Conservation (phyloP, 2,797 vertebrate genomes). For the Sternarchorhynchus goeldii region DNA sequence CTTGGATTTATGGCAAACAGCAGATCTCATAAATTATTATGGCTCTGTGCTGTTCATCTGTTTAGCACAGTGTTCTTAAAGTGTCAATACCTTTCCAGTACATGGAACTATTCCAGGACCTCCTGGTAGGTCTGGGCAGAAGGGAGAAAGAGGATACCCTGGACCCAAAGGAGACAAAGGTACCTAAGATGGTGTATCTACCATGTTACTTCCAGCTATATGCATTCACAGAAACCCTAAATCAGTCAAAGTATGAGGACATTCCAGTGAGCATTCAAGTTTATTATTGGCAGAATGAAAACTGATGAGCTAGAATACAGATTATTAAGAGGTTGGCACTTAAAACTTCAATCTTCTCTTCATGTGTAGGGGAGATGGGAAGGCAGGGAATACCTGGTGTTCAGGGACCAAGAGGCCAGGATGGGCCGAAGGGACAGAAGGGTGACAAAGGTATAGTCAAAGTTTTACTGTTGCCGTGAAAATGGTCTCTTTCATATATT, state of each 20-base stretch:
- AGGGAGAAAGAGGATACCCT: conserved; percentile 85
- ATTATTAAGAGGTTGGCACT: neutral
- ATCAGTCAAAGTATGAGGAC: too few species aligned
- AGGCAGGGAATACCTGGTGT: conserved; percentile 63
- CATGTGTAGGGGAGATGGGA: conserved; percentile 71
- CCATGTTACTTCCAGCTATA: too few species aligned
- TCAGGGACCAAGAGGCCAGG: conserved; percentile 78
- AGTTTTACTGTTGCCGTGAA: neutral
- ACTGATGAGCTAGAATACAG: neutral
- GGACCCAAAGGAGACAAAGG: conserved; percentile 88
- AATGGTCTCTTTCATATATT: neutral
- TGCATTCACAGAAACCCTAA: too few species aligned
- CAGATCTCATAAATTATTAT: neutral
- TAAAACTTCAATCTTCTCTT: conserved; percentile 9
- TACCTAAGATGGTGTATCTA: conserved; percentile 50
- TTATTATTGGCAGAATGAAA: too few species aligned
- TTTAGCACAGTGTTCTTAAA: conserved; percentile 25
- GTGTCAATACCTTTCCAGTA: conserved; percentile 67
- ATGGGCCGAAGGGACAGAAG: conserved; percentile 82
- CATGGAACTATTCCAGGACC: conserved; percentile 89
- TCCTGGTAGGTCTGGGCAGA: conserved; percentile 76
- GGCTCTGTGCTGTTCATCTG: neutral
- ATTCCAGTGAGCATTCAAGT: too few species aligned
- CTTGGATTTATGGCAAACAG: neutral
- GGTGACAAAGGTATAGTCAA: conserved; percentile 83